A percentile compares a stretch with the other conserved stretches of the same genome.
These are phyloP conservation scores for Physeter macrocephalus DNA, from an alignment of 2,113 vertebrate genomes.

Conservation along the genomic window DNA sequence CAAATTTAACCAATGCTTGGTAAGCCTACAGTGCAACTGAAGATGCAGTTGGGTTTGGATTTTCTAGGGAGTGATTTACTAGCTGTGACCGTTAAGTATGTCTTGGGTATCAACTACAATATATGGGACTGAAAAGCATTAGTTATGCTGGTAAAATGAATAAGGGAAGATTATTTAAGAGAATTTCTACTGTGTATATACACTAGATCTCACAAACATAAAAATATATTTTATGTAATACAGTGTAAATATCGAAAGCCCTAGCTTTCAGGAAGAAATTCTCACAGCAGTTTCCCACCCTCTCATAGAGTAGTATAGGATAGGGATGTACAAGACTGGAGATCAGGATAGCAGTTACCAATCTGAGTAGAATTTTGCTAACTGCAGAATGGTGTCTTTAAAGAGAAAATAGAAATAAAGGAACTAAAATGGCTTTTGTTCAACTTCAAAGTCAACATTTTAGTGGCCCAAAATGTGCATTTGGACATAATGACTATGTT, in stretches of 20 bases:
- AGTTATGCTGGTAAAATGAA: neutral
- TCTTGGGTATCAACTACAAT: neutral
- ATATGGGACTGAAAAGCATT: neutral
- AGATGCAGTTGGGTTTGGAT: neutral
- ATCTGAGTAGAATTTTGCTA: conserved; percentile 33
- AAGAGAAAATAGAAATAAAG: conserved; percentile 52
- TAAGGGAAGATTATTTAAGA: neutral
- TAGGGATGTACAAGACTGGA: neutral
- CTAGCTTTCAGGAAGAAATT: neutral
- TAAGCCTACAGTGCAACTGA: neutral
- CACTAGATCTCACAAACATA: neutral
- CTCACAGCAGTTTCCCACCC: neutral
- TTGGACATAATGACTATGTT: conserved; percentile 68
- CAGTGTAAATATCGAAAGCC: neutral
- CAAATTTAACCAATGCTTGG: neutral
- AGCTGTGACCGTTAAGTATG: neutral
- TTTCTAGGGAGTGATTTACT: neutral
- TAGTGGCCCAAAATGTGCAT: conserved; percentile 21
- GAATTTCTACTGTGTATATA: neutral
- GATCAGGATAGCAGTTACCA: neutral
- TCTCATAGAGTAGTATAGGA: neutral
- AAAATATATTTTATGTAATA: neutral
- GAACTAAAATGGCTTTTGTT: conserved; percentile 45
- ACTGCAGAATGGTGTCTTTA: conserved; percentile 21
- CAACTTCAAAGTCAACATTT: conserved; percentile 56